Percentiles rank a stretch among this genome's conserved stretches.
phyloP scores from a whole-genome alignment of 2,113 vertebrate species.

The Sisor rabdophorus region DNA sequence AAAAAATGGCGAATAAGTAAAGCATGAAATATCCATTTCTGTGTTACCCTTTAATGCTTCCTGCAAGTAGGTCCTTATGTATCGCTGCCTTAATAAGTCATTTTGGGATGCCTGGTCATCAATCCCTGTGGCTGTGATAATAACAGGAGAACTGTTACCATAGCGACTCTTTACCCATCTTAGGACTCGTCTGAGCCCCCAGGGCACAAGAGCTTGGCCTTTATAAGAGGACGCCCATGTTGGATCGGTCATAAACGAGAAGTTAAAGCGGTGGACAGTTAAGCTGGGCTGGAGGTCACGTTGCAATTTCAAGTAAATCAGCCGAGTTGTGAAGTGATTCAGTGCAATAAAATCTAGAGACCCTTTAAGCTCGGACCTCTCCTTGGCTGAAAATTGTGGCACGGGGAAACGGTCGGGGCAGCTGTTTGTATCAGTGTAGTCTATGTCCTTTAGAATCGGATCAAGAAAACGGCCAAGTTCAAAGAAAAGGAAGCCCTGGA shows the following conservation, averaged over 20 bases:
- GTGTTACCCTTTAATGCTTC: slow-evolving; percentile 86
- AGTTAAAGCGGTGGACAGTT: slow-evolving; percentile 66
- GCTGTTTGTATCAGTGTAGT: not conserved
- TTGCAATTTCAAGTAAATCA: slow-evolving; percentile 64
- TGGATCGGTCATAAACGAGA: slow-evolving; percentile 76
- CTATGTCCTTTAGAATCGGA: slow-evolving; percentile 72
- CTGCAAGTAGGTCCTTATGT: slow-evolving; percentile 79
- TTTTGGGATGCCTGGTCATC: slow-evolving; percentile 78
- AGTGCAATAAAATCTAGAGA: slow-evolving; percentile 83
- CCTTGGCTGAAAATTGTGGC: slow-evolving; percentile 72
- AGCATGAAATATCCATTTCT: not conserved
- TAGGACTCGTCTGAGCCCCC: slow-evolving; percentile 80
- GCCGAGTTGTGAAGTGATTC: slow-evolving; percentile 91
- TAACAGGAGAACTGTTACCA: slow-evolving; percentile 69
- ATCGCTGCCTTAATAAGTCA: slow-evolving; percentile 80
- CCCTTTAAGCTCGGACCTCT: slow-evolving; percentile 75
- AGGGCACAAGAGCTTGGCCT: slow-evolving; percentile 78
- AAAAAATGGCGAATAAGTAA: no score
- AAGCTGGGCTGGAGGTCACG: slow-evolving; percentile 32
- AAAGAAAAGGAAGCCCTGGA: slow-evolving; percentile 81
- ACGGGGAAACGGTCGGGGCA: slow-evolving; percentile 49
- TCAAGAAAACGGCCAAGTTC: slow-evolving; percentile 88
- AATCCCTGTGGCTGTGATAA: slow-evolving; percentile 84
- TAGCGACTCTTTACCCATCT: slow-evolving; percentile 81
- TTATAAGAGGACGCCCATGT: slow-evolving; percentile 76